A percentile compares a stretch with the other conserved stretches of the same genome.
Conservation (phyloP, 2,113 vertebrate genomes). For the Neoarius graeffei region DNA sequence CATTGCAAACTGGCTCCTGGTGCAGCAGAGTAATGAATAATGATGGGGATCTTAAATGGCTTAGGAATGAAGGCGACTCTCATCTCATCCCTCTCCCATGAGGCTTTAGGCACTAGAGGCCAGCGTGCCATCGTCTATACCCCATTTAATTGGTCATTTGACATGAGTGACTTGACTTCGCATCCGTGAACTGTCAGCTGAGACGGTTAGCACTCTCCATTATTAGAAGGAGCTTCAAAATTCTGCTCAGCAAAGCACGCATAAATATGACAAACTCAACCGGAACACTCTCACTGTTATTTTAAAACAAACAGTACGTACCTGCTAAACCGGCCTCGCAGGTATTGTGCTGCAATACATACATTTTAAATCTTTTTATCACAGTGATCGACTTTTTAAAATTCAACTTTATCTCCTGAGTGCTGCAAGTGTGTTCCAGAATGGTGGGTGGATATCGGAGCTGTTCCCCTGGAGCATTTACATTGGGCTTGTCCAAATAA, state of each 20-base stretch:
- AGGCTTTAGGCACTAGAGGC: conserved; percentile 69
- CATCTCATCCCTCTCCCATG: conserved; percentile 69
- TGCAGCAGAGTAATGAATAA: conserved; percentile 74
- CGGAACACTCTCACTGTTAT: too few species aligned
- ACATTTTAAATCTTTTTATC: not conserved
- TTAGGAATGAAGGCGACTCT: conserved; percentile 77
- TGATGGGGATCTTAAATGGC: conserved; percentile 71
- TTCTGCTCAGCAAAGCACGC: conserved; percentile 52
- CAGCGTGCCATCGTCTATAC: conserved; percentile 73
- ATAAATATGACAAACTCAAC: not conserved
- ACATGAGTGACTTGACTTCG: conserved; percentile 72
- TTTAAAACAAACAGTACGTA: not conserved
- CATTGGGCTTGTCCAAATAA: conserved; percentile 78
- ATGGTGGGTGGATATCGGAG: conserved; percentile 48
- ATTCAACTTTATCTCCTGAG: not conserved
- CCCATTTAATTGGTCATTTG: conserved; percentile 76
- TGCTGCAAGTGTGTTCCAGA: conserved; percentile 33
- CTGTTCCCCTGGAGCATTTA: conserved; percentile 58
- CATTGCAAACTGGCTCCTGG: conserved; percentile 64
- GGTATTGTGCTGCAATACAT: not conserved
- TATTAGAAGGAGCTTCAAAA: conserved; percentile 67
- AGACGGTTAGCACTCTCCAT: conserved; percentile 65
- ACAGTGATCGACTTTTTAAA: not conserved
- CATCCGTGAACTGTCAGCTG: conserved; percentile 60
- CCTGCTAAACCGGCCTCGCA: not conserved